Evolutionary conservation across 2,888 invertebrate genomes (phyloP).

Genomic region (Smittia aterrima): DNA sequence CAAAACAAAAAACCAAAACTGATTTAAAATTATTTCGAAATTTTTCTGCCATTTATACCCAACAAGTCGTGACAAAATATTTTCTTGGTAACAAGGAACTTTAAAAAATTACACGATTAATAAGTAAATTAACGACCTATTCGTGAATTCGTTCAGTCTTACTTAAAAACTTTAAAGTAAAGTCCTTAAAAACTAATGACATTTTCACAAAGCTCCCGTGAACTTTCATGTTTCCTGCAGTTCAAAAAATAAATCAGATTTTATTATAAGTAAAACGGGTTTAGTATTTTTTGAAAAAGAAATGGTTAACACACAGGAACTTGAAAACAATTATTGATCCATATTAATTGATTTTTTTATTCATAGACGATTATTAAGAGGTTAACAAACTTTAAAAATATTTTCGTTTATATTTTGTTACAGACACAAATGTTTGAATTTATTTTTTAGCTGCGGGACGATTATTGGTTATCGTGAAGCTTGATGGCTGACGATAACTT

Average conservation of each 20-base stretch:
- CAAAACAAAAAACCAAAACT: background rate
- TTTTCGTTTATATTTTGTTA: background rate
- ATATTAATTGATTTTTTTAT: constrained; percentile 28
- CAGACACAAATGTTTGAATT: background rate
- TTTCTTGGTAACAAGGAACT: constrained; percentile 17
- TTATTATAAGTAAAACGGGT: too few relatives aligned
- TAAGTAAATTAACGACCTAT: background rate
- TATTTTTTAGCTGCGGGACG: background rate
- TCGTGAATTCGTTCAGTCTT: background rate
- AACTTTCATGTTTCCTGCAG: background rate
- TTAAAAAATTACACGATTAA: background rate
- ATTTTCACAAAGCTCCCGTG: background rate
- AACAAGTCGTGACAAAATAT: background rate
- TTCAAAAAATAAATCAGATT: too few relatives aligned
- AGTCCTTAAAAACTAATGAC: background rate
- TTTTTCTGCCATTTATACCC: background rate
- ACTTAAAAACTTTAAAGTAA: background rate
- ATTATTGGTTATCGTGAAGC: background rate
- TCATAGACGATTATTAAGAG: background rate
- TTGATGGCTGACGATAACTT: constrained; percentile 1
- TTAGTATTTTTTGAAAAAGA: too few relatives aligned
- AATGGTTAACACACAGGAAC: too few relatives aligned
- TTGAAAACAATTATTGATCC: too few relatives aligned
- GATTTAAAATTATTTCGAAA: background rate
- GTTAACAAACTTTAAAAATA: background rate